phyloP scores from a whole-genome alignment of 2,113 vertebrate species.

The Engystomops pustulosus region DNA sequence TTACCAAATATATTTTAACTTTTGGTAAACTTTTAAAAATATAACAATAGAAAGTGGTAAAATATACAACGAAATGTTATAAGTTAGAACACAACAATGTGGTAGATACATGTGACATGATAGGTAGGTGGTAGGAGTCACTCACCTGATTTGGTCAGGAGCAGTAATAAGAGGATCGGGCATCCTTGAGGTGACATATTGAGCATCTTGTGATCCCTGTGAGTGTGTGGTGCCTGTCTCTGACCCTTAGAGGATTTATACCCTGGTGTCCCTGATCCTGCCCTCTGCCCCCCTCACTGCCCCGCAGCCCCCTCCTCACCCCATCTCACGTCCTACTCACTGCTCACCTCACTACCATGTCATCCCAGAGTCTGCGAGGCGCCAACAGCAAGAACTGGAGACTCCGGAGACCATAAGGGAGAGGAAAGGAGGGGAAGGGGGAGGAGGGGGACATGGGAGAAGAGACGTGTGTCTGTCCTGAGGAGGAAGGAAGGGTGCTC shows the following conservation, averaged over 20 bases:
- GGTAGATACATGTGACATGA: background rate
- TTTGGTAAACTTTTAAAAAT: background rate
- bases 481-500: slow-evolving; percentile 44
- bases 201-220: slow-evolving; percentile 12
- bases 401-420: slow-evolving; percentile 34
- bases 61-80: background rate
- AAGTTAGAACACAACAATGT: background rate
- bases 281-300: slow-evolving; percentile 37
- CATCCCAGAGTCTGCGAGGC: slow-evolving; percentile 52
- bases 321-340: slow-evolving; percentile 43
- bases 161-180: background rate
- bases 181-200: slow-evolving; percentile 20
- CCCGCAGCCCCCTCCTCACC: slow-evolving; percentile 45
- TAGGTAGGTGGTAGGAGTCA: too few relatives aligned
- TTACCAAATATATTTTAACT: too few relatives aligned
- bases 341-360: slow-evolving; percentile 50
- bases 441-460: background rate
- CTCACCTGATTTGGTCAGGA: slow-evolving; percentile 14
- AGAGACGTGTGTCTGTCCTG: slow-evolving; percentile 36
- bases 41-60: background rate
- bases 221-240: background rate
- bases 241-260: slow-evolving; percentile 33
- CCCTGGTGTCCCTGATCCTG: slow-evolving; percentile 18
- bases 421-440: background rate
- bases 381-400: background rate